These are phyloP conservation scores for Conopomorpha cramerella DNA, from an alignment of 1,140 invertebrate genomes.

Conservation along the genomic window DNA sequence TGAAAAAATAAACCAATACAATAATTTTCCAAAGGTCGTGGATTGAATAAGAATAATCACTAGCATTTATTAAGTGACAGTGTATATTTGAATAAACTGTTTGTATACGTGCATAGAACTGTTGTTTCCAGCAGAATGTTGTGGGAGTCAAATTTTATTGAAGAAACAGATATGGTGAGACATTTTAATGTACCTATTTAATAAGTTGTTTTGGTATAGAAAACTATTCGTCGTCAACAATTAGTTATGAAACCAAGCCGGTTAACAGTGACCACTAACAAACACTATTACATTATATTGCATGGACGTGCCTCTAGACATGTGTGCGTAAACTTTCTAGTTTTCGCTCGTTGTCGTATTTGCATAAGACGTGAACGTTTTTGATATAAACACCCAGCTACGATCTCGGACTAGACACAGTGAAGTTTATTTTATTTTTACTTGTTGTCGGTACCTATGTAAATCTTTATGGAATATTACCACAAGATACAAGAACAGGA, in stretches of 20 bases:
- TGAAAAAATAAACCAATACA: constrained; percentile 6
- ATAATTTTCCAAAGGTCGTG: constrained; percentile 9
- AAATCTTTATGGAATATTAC: constrained; percentile 53
- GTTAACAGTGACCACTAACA: constrained; percentile 9
- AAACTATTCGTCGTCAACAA: constrained; percentile 14
- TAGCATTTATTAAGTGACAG: not conserved
- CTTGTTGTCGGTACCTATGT: constrained; percentile 7
- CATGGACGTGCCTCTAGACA: too few relatives aligned
- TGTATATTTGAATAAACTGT: not conserved
- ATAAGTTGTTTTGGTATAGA: constrained; percentile 3
- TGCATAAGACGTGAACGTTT: constrained; percentile 57
- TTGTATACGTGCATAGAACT: not conserved
- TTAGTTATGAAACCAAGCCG: constrained; percentile 29
- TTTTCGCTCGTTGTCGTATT: constrained; percentile 52
- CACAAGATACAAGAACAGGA: too few relatives aligned
- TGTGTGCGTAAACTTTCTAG: constrained; percentile 56
- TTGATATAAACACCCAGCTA: constrained; percentile 53
- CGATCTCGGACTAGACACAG: too few relatives aligned
- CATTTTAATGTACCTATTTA: constrained; percentile 7
- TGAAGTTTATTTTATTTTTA: not conserved
- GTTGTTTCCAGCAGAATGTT: constrained; percentile 24
- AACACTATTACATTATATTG: too few relatives aligned
- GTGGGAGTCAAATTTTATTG: constrained; percentile 41
- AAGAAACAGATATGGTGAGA: constrained; percentile 46
- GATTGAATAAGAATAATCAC: constrained; percentile 24